Conservation (phyloP, 2,888 invertebrate species). For the Strigamia crassipes region DNA sequence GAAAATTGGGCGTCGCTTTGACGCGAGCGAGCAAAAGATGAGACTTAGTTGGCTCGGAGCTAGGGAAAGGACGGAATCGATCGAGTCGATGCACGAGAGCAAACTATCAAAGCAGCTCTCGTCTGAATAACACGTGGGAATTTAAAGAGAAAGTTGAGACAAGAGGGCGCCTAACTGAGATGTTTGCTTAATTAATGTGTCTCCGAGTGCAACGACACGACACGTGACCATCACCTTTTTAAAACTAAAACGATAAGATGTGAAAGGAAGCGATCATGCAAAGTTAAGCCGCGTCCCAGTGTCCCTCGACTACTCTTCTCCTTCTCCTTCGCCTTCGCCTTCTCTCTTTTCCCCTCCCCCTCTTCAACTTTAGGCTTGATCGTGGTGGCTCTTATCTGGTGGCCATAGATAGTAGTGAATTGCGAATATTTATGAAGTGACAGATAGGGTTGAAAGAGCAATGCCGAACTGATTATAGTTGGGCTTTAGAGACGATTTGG, state of each 20-base stretch:
- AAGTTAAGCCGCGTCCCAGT: slow-evolving; percentile 16
- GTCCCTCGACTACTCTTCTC: background rate
- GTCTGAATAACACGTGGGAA: slow-evolving; percentile 15
- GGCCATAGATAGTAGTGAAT: slow-evolving; percentile 5
- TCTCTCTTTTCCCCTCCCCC: background rate
- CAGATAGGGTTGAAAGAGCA: slow-evolving; percentile 11
- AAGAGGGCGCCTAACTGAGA: background rate
- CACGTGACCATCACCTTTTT: slow-evolving; percentile 11
- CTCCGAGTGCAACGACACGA: slow-evolving; percentile 11
- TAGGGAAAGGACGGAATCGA: background rate
- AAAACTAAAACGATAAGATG: slow-evolving; percentile 11
- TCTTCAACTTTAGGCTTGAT: background rate
- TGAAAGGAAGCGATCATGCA: slow-evolving; percentile 21
- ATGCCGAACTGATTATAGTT: background rate
- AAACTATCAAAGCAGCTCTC: slow-evolving; percentile 1
- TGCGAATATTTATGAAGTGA: slow-evolving; percentile 21
- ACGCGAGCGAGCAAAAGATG: slow-evolving; percentile 2
- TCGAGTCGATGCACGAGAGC: slow-evolving; percentile 21
- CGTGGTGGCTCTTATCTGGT: background rate
- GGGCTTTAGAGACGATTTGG: background rate
- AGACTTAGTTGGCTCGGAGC: slow-evolving; percentile 12
- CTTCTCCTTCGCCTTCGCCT: background rate
- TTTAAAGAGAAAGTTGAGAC: slow-evolving; percentile 21
- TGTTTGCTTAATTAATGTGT: slow-evolving; percentile 14
- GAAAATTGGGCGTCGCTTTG: slow-evolving; percentile 11